Base-by-base conservation (phyloP, 2,113 vertebrate genomes). In the Tympanuchus pallidicinctus region DNA sequence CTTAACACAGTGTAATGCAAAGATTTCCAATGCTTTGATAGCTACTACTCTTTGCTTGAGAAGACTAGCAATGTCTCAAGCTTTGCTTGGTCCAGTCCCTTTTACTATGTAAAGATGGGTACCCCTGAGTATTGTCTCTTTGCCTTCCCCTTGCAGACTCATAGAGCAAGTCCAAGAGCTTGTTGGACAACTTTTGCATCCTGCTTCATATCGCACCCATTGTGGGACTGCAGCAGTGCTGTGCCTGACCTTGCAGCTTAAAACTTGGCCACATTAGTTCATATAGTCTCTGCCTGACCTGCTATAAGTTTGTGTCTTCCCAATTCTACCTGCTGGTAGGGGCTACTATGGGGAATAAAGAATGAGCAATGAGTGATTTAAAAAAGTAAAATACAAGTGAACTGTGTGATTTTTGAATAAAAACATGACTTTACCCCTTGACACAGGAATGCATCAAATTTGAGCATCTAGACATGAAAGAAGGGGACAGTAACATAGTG, bases 121-220 rank as follows among this genome's bases (percentile, higher is more conserved):
- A 16, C 38, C 45, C 75, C 34, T 11, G 22, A 14, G 30, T 13
- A 2, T 42, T 88, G 24, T n/a, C 21, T 22, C 11, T 22, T 32
- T 11, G 5, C 40, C 56, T 75, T 79, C 28, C 17, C 20, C 38
- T 10, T 0, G 5, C 45, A 6, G 28, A 54, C n/a, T 27, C 40
- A 24, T 8, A 45, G 42, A 17, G 10, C 20, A 65, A 71, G 86
- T 25, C 17, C 52, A 61, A 43, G 27, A 91, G 50, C 43, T 79
- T 5, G 48, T 34, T 57, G 22, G 25, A 30, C 34, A 63, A 5
- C 40, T 13, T 59, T 22, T 32, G 2, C 5, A 2, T 24, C 30
- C 48, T 64, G 36, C 19, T 70, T 6, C 7, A 1, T 45, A 8
- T 14, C 8, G 4, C 16, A 8, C 11, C 17, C 1, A 0, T 64